Base-by-base conservation (phyloP, 2,113 vertebrate species). In the Theristicus caerulescens region DNA sequence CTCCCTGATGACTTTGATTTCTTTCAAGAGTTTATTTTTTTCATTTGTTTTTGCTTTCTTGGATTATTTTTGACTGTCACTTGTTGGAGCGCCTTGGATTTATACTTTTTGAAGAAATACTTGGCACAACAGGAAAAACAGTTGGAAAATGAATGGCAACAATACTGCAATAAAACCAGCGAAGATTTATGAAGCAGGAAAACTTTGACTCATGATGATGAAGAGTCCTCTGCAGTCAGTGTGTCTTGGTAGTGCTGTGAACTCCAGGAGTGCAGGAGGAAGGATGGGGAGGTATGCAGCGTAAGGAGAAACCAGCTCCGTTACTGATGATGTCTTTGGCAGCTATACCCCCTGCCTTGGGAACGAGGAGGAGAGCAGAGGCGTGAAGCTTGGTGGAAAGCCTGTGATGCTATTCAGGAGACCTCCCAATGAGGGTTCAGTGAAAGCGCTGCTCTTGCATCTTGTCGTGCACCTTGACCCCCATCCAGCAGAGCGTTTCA, bases 1-100 rank as follows among this genome's bases (percentile, higher is more conserved):
- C 83, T 97, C 91, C 51, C 83, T 59, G 42, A 76, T 94, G 52
- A 52, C 80, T 92, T 96, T 95, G 84, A 93, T 95, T 97, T 95
- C 83, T 92, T 95, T 69, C 3, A 29, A 70, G 58, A 77, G 57
- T 36, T 88, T 90, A 27, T 3, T 78, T 86, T 92, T 95, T 88
- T 96, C 82, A 88, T 96, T 96, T 95, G 51, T 93, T 97, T 61
- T 95, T 95, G 69, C 94, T 96, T 97, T 97, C 64, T 69, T 95
- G 32, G 47, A 78, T 95, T 93, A n/a, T 87, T 96, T 97, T 96
- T 81, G 32, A 69, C 66, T 88, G 64, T 82, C 78, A 61, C 32
- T 96, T 94, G 61, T 51, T 95, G 88, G 71, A 94, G 52, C 3
- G 46, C 61, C 61, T 96, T 84, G 80, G 70, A 94, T 96, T 95